Evolutionary conservation across 2,888 invertebrate species (phyloP), one percentile per base, ranked within the genome.

Genomic region (Trachelus iudaicus): DNA sequence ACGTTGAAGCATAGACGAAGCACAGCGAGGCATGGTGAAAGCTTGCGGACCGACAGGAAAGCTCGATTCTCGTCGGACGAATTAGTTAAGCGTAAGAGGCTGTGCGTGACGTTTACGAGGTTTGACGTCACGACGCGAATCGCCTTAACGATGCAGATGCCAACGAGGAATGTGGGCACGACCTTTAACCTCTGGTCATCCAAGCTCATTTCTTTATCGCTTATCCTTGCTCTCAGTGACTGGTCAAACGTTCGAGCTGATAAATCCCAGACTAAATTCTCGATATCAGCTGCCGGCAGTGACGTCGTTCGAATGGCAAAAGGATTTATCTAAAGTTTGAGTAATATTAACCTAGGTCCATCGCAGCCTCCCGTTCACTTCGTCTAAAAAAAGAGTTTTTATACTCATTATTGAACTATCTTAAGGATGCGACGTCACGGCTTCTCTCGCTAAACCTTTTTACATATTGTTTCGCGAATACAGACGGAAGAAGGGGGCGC

Each of bases 91-190:
- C 56, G 56, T 56, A 56, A 56, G 56, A 56, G 23, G 9, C 56
- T 83, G 85, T 78, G 76, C 76, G 76, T 82, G 87, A 88, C 87
- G 83, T 88, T 88, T 87, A 88, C 86, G 85, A 84, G 83, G 79
- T 82, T 80, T 80, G 80, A 69, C 77, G 81, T 76, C 76, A 78
- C 76, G 73, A 77, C 73, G 77, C 77, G 79, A 82, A 79, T 79
- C 71, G 71, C 12, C 71, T 71, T 71, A 71, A 33, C 31, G 71
- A 71, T 71, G 71, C 71, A 23, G 71, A 71, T 71, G 33, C 31
- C 13, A 71, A 31, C 12, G 12, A 12, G 31, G 15, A 15, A 4
- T 15, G 11, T 30, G 30, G 30, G 30, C 1, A 40, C 40, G 56
- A 56, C 56, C 56, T 56, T 23, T 56, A 23, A 56, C 56, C 23